A percentile compares a stretch with the other conserved stretches of the same genome.
Evolutionary conservation across 1,140 invertebrate genomes (phyloP).

Genomic region (Dinoponera quadriceps): DNA sequence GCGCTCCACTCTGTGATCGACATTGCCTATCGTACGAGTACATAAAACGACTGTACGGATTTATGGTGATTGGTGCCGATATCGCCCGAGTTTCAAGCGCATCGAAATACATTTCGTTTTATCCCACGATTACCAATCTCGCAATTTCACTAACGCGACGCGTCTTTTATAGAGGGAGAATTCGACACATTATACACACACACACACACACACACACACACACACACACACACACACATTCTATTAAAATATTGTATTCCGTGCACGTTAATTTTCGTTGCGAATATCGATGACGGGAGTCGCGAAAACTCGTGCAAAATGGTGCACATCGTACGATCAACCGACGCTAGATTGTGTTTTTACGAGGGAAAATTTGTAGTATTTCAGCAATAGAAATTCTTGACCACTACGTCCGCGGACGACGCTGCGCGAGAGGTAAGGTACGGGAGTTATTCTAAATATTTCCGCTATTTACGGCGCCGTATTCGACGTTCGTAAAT

Average conservation of each 20-base stretch:
- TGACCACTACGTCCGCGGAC: slow-evolving; percentile 1
- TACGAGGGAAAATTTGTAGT: slow-evolving; percentile 19
- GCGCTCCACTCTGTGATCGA: slow-evolving; percentile 8
- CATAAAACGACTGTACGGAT: slow-evolving; percentile 44
- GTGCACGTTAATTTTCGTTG: background rate
- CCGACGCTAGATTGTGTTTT: background rate
- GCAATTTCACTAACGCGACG: slow-evolving; percentile 23
- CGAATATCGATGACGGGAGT: background rate
- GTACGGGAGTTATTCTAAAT: slow-evolving; percentile 49
- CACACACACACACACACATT: too few relatives aligned
- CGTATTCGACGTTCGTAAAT: slow-evolving; percentile 36
- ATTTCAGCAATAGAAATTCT: slow-evolving; percentile 50
- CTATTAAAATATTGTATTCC: background rate
- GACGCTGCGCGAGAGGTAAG: slow-evolving; percentile 5
- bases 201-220: too few relatives aligned
- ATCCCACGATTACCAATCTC: background rate
- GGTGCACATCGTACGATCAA: background rate
- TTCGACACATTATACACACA: too few relatives aligned
- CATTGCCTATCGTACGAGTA: slow-evolving; percentile 25
- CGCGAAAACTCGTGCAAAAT: background rate
- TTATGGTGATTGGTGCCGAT: slow-evolving; percentile 31
- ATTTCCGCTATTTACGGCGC: slow-evolving; percentile 41
- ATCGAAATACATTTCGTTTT: slow-evolving; percentile 39
- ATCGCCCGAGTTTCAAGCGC: background rate
- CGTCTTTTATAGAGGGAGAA: background rate